Evolutionary conservation across 2,113 vertebrate genomes (phyloP), one percentile per base, ranked within the genome.

Genomic region (Calypte anna): DNA sequence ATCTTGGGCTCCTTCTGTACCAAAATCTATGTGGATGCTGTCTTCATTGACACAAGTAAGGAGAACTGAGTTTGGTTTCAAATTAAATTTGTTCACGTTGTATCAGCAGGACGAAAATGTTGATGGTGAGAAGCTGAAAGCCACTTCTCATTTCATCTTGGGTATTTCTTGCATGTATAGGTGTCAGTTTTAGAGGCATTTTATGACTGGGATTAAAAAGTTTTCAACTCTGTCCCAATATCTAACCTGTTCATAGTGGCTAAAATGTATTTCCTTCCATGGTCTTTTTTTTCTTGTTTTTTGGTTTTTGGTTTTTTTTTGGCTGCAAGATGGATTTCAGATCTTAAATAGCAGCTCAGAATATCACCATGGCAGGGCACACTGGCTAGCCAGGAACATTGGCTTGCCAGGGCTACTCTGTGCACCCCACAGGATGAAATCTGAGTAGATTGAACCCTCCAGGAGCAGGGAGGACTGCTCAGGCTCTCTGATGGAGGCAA

Each of bases 1-100:
- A 99, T 99, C 97, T 98, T 99, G 90, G 99, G 99, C 86, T 99
- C 99, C 27, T 97, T 99, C 97, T 99, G 99, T 98, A 99, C 99
- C 93, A 99, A 99, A 97, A 99, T 99, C 97, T 99, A 99, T 2
- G 99, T 99, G 98, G 99, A 99, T 66, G 98, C 98, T 7, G 97
- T 99, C 97, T 99, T 99, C 98, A 99, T 99, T 23, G 98, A 99
- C 94, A 99, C 98, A 94, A 98, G 99, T 99, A 98, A 99, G 99
- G 95, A 68, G 18, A 31, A 7, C 11, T 33, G 64, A 14, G 5
- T 86, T 94, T 88, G 50, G 9, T 88, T 91, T 72, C 69, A 75
- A 64, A 43, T 76, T 2, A 55, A 74, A 25, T 55, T 10, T 0
- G 0, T 12, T 54, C 6, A 73, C 5, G 7, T 58, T 74, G 31